Evolutionary conservation across 2,113 vertebrate genomes (phyloP), one percentile per base, ranked within the genome.

Genomic region (Carlito syrichta): DNA sequence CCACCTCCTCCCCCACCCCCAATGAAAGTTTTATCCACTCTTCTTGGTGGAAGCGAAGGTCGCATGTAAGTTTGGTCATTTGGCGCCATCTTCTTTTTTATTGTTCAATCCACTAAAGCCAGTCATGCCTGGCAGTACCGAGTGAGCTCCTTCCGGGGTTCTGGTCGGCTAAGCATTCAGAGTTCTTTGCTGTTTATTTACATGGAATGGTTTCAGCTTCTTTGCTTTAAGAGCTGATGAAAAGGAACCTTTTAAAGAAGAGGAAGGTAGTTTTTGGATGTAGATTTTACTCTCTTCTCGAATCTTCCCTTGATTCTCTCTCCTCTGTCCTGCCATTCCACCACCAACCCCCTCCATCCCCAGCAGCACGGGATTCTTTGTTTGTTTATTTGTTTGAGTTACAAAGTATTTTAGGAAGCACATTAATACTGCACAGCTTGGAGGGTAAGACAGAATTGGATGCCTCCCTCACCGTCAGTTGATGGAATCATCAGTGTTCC

Each of bases 371-470:
- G 22, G 32, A 2, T 60, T 43, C 1, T 89, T 97, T 87, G 58
- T 74, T 79, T 91, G 35, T 78, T 97, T 91, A 90, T 96, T 97
- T 92, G 92, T 96, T 52, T 83, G 66, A 83, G 91, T 97, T 97
- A 95, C 78, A 82, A 97, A 68, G 69, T 86, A 81, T 96, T 97
- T 98, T 96, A 97, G 94, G 91, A 90, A 58, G 74, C 93, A 86
- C 60, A 68, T 96, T 98, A 93, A 88, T 94, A 98, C 90, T 93
- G 93, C 86, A 19, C 77, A 84, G 60, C 88, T 90, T 89, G 96
- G 96, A 97, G 95, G 79, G 94, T 96, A 95, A 97, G 96, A 95
- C 85, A 91, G 96, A 97, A 77, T 81, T 96, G 82, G 87, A 92
- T 60, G 85, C 83, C 50, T 92, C 92, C 54, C 97, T 92, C 54